Evolutionary conservation across 2,888 invertebrate genomes (phyloP).

Genomic region (Cacoxenus indagator): DNA sequence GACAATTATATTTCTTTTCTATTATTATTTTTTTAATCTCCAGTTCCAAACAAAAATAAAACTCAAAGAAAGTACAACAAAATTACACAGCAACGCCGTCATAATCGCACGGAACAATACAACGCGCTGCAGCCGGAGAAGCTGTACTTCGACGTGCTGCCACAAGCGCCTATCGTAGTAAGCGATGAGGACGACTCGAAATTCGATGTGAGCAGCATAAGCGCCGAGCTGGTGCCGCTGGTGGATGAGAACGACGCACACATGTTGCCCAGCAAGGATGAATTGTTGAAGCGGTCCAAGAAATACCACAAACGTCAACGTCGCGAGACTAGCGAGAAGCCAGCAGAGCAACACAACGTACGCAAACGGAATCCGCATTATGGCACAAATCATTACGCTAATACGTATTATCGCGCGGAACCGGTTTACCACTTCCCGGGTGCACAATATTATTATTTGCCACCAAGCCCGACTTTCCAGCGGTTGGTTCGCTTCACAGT

Average conservation of each 20-base stretch:
- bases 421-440: neutral
- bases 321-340: too few species aligned
- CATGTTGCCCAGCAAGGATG: conserved; percentile 42
- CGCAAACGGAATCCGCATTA: conserved; percentile 40
- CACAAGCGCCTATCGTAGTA: conserved; percentile 51
- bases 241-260: conserved; percentile 26
- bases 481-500: too few species aligned
- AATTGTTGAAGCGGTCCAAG: conserved; percentile 55
- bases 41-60: conserved; percentile 54
- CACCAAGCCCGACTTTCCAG: too few species aligned
- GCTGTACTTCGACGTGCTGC: conserved; percentile 61
- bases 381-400: neutral
- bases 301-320: conserved; percentile 58
- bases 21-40: neutral
- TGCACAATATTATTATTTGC: too few species aligned
- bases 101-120: conserved; percentile 35
- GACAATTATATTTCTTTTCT: neutral
- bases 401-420: conserved; percentile 13
- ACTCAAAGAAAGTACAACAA: conserved; percentile 47
- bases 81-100: conserved; percentile 45
- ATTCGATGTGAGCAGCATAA: conserved; percentile 38
- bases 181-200: conserved; percentile 38
- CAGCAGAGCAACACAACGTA: neutral
- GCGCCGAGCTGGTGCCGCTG: conserved; percentile 45
- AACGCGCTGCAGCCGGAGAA: conserved; percentile 48